Conservation (phyloP, 2,113 vertebrate species). For the Reinhardtius hippoglossoides region DNA sequence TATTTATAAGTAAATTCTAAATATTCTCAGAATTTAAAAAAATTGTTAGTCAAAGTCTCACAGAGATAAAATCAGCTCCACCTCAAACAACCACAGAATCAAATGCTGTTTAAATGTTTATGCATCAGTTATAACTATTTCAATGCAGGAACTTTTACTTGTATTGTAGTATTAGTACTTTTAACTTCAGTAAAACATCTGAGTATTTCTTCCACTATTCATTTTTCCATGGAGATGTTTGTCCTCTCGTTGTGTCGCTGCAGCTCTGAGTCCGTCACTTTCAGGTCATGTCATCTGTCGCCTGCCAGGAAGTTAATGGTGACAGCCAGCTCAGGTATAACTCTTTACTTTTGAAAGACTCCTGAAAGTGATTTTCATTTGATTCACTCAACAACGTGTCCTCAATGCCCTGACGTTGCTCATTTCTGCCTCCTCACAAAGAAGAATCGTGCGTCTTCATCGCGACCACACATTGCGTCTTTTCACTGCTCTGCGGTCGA, state of each 20-base stretch:
- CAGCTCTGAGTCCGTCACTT: neutral
- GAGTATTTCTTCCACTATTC: neutral
- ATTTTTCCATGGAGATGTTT: neutral
- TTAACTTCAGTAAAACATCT: too few species aligned
- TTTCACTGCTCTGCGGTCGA: conserved; percentile 7
- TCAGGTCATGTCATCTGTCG: neutral
- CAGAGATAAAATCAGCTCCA: too few species aligned
- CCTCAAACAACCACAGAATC: too few species aligned
- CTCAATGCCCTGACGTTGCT: neutral
- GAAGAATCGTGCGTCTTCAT: neutral
- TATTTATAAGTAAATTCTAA: too few species aligned
- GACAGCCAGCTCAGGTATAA: neutral
- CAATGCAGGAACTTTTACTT: neutral
- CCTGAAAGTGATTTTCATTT: conserved; percentile 25
- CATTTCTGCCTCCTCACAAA: neutral
- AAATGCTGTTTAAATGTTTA: too few species aligned
- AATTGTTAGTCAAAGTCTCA: too few species aligned
- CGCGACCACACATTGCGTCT: neutral
- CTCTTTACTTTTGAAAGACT: neutral
- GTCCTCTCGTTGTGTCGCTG: neutral
- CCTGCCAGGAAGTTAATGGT: neutral
- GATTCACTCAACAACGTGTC: neutral
- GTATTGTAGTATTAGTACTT: neutral
- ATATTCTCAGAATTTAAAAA: too few species aligned
- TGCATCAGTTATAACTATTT: too few species aligned